Conservation (phyloP, 2,888 invertebrate species). For the Seladonia tumulorum region DNA sequence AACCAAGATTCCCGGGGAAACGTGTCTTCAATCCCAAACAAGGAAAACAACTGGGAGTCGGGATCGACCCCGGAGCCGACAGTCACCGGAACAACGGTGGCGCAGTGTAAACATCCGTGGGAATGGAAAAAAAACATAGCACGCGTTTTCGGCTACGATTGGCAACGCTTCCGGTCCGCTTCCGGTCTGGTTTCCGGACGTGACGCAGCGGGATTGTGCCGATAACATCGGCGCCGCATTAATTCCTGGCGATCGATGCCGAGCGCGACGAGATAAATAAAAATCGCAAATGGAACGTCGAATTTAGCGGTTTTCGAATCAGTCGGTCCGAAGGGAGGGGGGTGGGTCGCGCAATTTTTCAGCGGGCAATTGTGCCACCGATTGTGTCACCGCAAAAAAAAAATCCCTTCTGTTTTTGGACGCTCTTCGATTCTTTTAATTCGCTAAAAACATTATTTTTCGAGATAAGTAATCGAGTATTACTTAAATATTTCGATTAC, state of each 20-base stretch:
- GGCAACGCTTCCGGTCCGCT: not conserved
- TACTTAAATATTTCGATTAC: too few relatives aligned
- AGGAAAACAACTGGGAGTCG: not conserved
- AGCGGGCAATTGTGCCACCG: conserved; percentile 10
- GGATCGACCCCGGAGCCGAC: not conserved
- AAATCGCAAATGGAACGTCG: conserved; percentile 38
- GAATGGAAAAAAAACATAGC: conserved; percentile 3
- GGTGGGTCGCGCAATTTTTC: conserved; percentile 33
- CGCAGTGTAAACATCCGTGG: not conserved
- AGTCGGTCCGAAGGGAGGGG: not conserved
- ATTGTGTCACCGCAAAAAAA: not conserved
- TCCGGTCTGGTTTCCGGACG: not conserved
- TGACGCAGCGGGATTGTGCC: conserved; percentile 8
- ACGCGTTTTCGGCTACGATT: conserved; percentile 8
- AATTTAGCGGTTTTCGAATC: conserved; percentile 46
- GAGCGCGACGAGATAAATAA: conserved; percentile 42
- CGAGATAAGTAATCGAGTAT: too few relatives aligned
- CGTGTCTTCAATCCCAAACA: conserved; percentile 4
- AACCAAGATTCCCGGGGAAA: not conserved
- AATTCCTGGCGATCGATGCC: conserved; percentile 46
- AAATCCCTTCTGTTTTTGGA: too few relatives aligned
- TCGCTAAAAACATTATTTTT: too few relatives aligned
- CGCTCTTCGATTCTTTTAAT: too few relatives aligned
- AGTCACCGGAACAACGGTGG: not conserved
- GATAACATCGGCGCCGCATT: conserved; percentile 30